Percentiles rank a stretch among this genome's conserved stretches.
phyloP scores from a whole-genome alignment of 2,113 vertebrate genomes.

The Rhizomys pruinosus region DNA sequence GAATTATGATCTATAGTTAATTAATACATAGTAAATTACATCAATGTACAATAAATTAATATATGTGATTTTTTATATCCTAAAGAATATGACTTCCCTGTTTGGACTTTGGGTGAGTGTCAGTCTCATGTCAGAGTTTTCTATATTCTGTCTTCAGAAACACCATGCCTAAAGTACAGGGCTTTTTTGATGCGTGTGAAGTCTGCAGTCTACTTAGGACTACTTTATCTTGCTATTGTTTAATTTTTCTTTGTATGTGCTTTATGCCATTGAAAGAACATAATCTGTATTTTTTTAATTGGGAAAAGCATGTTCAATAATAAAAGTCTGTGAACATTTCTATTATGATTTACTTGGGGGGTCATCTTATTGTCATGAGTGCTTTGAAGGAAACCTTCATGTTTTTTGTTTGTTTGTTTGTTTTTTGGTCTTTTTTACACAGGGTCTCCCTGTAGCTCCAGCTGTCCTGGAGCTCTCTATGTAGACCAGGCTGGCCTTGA shows the following conservation, averaged over 20 bases:
- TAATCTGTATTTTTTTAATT: conserved; percentile 1
- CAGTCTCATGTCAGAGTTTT: neutral
- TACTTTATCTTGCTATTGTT: neutral
- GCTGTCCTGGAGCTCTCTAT: too few relatives aligned
- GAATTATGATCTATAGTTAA: neutral
- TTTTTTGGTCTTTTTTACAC: too few relatives aligned
- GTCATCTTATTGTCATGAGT: neutral
- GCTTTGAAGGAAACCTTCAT: neutral
- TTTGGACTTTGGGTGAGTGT: conserved; percentile 11
- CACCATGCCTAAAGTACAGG: neutral
- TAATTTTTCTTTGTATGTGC: neutral
- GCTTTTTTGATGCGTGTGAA: conserved; percentile 23
- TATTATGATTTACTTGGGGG: neutral
- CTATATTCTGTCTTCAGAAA: conserved; percentile 43
- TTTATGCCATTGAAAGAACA: conserved; percentile 1
- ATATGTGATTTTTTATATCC: neutral
- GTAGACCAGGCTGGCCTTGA: too few relatives aligned
- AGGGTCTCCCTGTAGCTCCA: too few relatives aligned
- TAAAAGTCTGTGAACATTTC: neutral
- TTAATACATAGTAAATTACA: neutral
- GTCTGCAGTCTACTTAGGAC: neutral
- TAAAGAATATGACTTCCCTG: neutral
- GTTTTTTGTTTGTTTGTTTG: too few relatives aligned
- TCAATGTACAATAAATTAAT: neutral
- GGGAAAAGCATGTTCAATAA: neutral